Evolutionary conservation across 2,888 invertebrate genomes (phyloP), one percentile per base, ranked within the genome.

Genomic region (Germaria angustata): DNA sequence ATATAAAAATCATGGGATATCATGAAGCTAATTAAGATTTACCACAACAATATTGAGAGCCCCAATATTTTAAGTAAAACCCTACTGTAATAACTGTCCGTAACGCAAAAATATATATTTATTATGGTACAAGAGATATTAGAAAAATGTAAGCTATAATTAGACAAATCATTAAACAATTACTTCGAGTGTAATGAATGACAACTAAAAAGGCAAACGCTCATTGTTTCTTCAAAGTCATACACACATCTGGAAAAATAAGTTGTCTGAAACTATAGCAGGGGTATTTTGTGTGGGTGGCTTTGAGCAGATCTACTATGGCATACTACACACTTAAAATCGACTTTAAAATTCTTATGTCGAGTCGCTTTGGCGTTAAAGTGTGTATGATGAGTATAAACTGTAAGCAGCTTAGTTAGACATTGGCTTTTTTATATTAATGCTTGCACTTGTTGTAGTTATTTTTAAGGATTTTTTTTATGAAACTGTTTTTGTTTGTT

Each of bases 351-450:
- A 15, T 66, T 61, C 34, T 66, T 49, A 36, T 72, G 57, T 69
- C 46, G 80, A 59, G 49, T 79, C 69, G 44, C 69, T 65, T 79
- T 68, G 65, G 53, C 46, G 55, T 71, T 61, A 75, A 72, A 80
- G 63, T 66, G 71, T 61, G 34, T 63, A 78, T 80, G 80, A 82
- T 82, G 80, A 84, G 72, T 57, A 76, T 34, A 39, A 57, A 77
- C 75, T 55, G 44, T 78, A 82, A 84, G 80, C 73, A 68, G 80
- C 80, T 84, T 84, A 81, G 76, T 84, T 79, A 69, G 75, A 69
- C 66, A 75, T 63, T 72, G 24, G 24, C 24, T 66, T 36, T 49
- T 68, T 51, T 36, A 28, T 51, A 2, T 49, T 79, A 9, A 9
- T 65, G 24, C 34, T 53, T 8, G 4, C 36, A 15, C 24, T 51